Conservation (phyloP, 2,888 invertebrate genomes). For the Melanotus villosus region DNA sequence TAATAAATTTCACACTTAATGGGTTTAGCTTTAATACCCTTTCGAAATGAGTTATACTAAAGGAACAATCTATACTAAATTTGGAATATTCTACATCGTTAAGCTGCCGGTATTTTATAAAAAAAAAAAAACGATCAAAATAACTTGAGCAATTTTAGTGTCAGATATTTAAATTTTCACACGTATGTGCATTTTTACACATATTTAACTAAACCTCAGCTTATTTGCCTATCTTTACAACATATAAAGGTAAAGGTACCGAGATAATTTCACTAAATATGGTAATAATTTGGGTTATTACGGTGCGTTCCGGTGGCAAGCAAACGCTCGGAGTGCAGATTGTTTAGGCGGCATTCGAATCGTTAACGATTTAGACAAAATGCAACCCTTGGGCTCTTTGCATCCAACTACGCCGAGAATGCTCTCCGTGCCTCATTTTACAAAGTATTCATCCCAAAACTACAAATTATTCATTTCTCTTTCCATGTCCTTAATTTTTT, state of each 20-base stretch:
- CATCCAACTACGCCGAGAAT: constrained; percentile 5
- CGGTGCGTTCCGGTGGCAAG: constrained; percentile 15
- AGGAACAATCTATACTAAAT: too few relatives aligned
- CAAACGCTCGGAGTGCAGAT: constrained; percentile 1
- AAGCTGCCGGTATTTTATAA: too few relatives aligned
- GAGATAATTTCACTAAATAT: constrained; percentile 2
- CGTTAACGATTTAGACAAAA: constrained; percentile 26
- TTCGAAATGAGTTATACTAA: too few relatives aligned
- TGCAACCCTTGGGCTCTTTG: constrained; percentile 20
- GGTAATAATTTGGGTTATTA: constrained; percentile 13
- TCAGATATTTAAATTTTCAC: background rate
- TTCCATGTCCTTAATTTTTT: too few relatives aligned
- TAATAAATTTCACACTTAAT: too few relatives aligned
- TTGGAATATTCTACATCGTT: too few relatives aligned
- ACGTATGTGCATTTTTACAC: background rate
- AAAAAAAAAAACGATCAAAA: too few relatives aligned
- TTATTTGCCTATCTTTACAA: background rate
- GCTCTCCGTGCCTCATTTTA: too few relatives aligned
- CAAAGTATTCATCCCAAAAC: too few relatives aligned
- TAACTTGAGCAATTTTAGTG: background rate
- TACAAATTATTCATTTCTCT: too few relatives aligned
- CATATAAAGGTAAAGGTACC: background rate
- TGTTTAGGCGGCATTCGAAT: constrained; percentile 27
- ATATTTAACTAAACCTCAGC: background rate
- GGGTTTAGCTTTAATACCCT: too few relatives aligned